A percentile compares a stretch with the other conserved stretches of the same genome.
These are phyloP conservation scores for Apodemus sylvaticus DNA, from an alignment of 2,113 vertebrate species.

Conservation along the genomic window DNA sequence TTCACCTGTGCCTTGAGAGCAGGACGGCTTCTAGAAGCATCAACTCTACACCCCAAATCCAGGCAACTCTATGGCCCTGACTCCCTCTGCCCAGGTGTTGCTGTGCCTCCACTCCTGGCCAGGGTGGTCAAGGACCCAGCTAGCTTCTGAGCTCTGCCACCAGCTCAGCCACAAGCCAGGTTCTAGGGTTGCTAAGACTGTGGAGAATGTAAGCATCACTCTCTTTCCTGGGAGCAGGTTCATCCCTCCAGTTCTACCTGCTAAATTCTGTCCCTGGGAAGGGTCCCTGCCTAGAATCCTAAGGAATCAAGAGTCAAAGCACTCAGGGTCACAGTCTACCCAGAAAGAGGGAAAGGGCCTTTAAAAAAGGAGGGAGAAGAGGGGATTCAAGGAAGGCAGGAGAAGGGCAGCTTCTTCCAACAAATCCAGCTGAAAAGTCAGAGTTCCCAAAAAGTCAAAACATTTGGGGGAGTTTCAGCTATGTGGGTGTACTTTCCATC, in stretches of 20 bases:
- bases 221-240: neutral
- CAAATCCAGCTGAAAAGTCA: neutral
- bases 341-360: too few species aligned
- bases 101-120: neutral
- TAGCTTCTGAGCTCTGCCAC: neutral
- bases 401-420: neutral
- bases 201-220: rapidly evolving
- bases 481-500: rapidly evolving
- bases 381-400: neutral
- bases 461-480: neutral
- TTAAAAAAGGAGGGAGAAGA: neutral
- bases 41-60: neutral
- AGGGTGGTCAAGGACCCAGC: neutral
- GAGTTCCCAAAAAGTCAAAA: neutral
- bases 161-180: neutral
- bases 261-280: rapidly evolving
- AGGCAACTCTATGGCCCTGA: too few species aligned
- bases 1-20: rapidly evolving
- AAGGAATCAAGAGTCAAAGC: neutral
- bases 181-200: too few species aligned
- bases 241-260: too few species aligned
- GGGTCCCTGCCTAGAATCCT: neutral
- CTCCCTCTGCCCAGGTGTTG: neutral
- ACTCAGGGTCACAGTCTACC: neutral
- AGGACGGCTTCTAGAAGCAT: neutral